A percentile compares a stretch with the other conserved stretches of the same genome.
Evolutionary conservation across 2,797 vertebrate species (phyloP).

Genomic region (Ibycter americanus): DNA sequence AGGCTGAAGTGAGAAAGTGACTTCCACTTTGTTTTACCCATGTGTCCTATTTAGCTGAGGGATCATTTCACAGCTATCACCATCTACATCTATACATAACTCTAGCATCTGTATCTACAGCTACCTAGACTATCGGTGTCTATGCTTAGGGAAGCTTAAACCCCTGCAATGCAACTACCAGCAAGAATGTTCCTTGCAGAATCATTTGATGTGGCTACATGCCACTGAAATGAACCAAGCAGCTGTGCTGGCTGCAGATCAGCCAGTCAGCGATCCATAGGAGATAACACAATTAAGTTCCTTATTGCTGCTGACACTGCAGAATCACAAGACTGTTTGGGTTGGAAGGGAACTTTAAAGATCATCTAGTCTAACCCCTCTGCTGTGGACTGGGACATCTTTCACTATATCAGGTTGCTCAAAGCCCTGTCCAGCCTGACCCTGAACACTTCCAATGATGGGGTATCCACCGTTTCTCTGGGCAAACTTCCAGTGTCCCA

Average conservation of each 20-base stretch:
- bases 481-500: neutral
- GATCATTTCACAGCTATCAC: neutral
- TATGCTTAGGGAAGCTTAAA: neutral
- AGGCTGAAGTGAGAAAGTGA: neutral
- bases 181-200: neutral
- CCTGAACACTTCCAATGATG: neutral
- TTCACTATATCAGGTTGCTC: neutral
- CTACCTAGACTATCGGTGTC: neutral
- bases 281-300: neutral
- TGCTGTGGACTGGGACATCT: neutral
- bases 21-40: neutral
- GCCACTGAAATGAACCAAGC: accelerated
- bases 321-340: neutral
- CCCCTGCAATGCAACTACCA: neutral
- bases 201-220: neutral
- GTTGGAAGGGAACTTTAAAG: neutral
- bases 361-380: neutral
- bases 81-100: neutral
- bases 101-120: neutral
- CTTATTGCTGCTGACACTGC: neutral
- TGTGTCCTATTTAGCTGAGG: no score
- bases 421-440: neutral
- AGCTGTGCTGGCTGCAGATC: neutral
- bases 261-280: neutral
- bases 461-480: neutral